Evolutionary conservation across 2,113 vertebrate species (phyloP), one percentile per base, ranked within the genome.

Genomic region (Nipponia nippon): DNA sequence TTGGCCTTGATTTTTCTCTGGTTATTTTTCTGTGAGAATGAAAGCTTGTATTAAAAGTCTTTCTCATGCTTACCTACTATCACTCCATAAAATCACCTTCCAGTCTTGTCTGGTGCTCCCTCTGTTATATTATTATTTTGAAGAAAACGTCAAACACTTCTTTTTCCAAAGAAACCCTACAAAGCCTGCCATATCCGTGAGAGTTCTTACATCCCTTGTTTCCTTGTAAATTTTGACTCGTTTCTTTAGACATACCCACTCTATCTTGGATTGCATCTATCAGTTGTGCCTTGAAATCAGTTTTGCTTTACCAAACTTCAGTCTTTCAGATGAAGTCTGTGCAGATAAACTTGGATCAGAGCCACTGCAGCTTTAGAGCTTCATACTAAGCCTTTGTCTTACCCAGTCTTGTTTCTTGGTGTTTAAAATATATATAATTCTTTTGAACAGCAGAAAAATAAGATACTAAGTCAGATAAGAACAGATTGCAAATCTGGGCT

Each of bases 401-500:
- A 73, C 46, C 18, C 18, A 25, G 1, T 83, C 63, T 93, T 66
- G 38, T 92, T 95, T 88, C 71, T 90, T 85, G 46, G 29, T 87
- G 58, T 91, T 95, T 85, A 82, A 87, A 90, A 94, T 62, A 76
- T 32, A 40, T 87, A 16, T 73, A 67, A 71, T 90, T 94, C 90
- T 95, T 91, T 88, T 90, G 87, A 97, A 65, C 58, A 85, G 61
- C 15, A 12, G 83, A 94, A 83, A 66, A 87, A 22, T 91, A 44
- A 91, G 50, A 77, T 94, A 62, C 9, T 42, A 55, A 94, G 82
- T 89, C 78, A 73, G 83, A 85, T 94, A 95, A 85, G 65, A 95
- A 66, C 73, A 95, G 95, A 89, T 89, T 95, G 93, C 84, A 73
- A 13, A 91, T 93, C 69, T 77, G 53, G 84, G 81, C 75, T 87